Base-by-base conservation (phyloP, 2,888 invertebrate genomes). In the Cryptosula pallasiana region DNA sequence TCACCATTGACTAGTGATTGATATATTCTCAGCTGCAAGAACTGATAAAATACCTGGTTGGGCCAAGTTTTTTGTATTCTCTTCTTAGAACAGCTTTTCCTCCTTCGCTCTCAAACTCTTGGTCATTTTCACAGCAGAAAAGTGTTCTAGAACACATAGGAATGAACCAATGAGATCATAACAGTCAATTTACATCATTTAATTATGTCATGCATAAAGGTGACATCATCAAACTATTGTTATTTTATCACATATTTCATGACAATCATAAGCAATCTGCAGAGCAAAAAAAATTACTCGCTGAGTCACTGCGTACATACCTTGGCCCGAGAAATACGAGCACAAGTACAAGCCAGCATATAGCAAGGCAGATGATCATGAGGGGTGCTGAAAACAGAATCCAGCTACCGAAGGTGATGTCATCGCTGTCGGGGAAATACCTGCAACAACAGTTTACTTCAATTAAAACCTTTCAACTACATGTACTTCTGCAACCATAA, bases 301-400 rank as follows among this genome's bases (percentile, higher is more conserved):
- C 9, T 45, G 20, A 13, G 16, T 16, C 16, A 45, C 16, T 9
- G 9, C 9, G 3, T 16, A 5, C 70, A 36, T 5, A 70, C 70
- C 70, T 70, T 16, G 70, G 70, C 34, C 70, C 70, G 5, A 70
- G 32, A 32, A 70, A 70, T 9, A 70, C 16, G 3, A 36, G 5
- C 5, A 54, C 45, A 35, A 70, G 55, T n/a, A 70, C 23, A 0
- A 91, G 54, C 89, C 92, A 93, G 35, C 90, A 90, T 0, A 91
- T 84, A 35, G 90, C 80, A 80, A 92, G 91, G 86, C 92, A 92
- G 0, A 92, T 76, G 74, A 93, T 80, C 92, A 93, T 92, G 0
- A 90, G 89, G 0, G 93, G 94, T 0, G 91, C 89, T 78, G 91
- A 91, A 84, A 92, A 92, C 77, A 91, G 88, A 91, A 94, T 91